Conservation (phyloP, 2,113 vertebrate species). For the Perccottus glenii region DNA sequence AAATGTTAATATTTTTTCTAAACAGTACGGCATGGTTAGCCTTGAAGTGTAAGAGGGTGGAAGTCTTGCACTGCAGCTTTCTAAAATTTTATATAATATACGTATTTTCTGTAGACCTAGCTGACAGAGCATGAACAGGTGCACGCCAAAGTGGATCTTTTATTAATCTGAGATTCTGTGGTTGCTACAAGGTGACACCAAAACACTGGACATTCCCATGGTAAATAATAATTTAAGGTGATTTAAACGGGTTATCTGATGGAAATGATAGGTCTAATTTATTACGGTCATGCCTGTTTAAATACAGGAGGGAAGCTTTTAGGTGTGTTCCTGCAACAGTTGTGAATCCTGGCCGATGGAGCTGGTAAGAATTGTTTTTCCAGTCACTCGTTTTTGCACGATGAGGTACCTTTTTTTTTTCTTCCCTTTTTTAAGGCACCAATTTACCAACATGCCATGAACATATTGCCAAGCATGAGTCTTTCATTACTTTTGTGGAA, state of each 20-base stretch:
- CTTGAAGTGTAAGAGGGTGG: too few species aligned
- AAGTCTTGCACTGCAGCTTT: too few species aligned
- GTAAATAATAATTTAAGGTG: too few species aligned
- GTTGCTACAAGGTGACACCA: not conserved
- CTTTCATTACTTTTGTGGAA: constrained; percentile 33
- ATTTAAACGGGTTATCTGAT: constrained; percentile 27
- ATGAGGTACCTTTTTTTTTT: constrained; percentile 45
- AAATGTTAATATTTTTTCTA: too few species aligned
- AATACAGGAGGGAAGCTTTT: constrained; percentile 45
- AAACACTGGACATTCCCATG: constrained; percentile 1
- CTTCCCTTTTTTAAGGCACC: constrained; percentile 16
- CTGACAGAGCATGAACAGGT: constrained; percentile 54
- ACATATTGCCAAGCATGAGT: constrained; percentile 41
- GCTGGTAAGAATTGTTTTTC: constrained; percentile 49
- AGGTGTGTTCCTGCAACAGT: constrained; percentile 25
- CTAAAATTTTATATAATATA: too few species aligned
- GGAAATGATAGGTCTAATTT: constrained; percentile 43
- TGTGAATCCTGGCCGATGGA: constrained; percentile 34
- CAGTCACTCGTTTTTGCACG: constrained; percentile 43
- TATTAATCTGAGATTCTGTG: not conserved
- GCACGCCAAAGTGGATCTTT: constrained; percentile 46
- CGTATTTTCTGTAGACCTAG: constrained; percentile 1
- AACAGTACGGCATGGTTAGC: too few species aligned
- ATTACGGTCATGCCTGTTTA: constrained; percentile 26
- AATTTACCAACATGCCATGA: constrained; percentile 52